These are phyloP conservation scores for Carposina sasakii DNA, from an alignment of 1,140 invertebrate genomes.

Conservation along the genomic window DNA sequence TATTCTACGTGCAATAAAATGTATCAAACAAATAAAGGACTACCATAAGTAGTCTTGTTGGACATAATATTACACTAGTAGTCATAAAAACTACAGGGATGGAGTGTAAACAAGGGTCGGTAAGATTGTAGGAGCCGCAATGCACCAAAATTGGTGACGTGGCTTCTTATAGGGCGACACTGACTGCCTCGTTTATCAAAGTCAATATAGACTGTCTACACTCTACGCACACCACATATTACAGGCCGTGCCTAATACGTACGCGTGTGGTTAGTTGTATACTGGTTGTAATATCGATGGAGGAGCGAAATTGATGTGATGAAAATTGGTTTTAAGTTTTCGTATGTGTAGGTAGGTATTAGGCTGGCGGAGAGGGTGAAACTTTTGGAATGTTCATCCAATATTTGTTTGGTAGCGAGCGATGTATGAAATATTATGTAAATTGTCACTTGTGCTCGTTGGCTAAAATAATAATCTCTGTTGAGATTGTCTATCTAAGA, in stretches of 20 bases:
- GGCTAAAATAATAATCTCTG: no score
- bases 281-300: no score
- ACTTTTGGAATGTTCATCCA: no score
- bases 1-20: constrained; percentile 47
- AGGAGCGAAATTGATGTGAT: no score
- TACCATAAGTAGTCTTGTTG: constrained; percentile 46
- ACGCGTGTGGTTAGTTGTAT: no score
- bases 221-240: constrained; percentile 39
- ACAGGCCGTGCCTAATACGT: constrained; percentile 51
- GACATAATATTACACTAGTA: constrained; percentile 51
- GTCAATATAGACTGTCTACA: constrained; percentile 63
- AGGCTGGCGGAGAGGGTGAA: no score
- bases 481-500: no score
- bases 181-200: constrained; percentile 65
- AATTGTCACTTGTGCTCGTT: no score
- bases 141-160: constrained; percentile 67
- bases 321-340: no score
- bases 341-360: no score
- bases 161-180: constrained; percentile 59
- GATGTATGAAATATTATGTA: no score
- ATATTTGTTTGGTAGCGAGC: no score
- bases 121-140: constrained; percentile 57
- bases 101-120: constrained; percentile 60
- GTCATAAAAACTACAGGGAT: constrained; percentile 60
- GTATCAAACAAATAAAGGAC: constrained; percentile 57